Evolutionary conservation across 2,113 vertebrate genomes (phyloP), one percentile per base, ranked within the genome.

Genomic region (Actinemys pallida): DNA sequence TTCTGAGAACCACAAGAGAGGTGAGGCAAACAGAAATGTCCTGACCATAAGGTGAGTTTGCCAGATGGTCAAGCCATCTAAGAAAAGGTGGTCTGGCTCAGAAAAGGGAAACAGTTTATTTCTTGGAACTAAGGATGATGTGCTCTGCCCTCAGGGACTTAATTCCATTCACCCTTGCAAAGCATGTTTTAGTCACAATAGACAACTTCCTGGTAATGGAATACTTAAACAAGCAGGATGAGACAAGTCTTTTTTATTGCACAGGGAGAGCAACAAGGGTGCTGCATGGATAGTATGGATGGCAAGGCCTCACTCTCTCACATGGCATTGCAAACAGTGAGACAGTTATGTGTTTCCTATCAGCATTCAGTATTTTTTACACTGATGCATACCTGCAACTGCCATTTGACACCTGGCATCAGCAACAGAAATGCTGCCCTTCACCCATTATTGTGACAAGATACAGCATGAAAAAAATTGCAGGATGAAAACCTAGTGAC

Each of bases 401-500:
- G 10, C 72, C 2, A 31, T 22, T 53, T 86, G 57, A 53, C 17
- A 14, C 22, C 49, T 16, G 45, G 24, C 14, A 50, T 16, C 56
- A 56, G 6, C 17, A 90, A 17, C 0, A 3, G 27, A 50, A 89
- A 29, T 81, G 47, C 12, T 12, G 24, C 83, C 2, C 12, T 3
- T 0, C 29, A 35, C 25, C 31, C 39, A 2, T 1, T 82, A 0
- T 16, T 35, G 4, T 22, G 10, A 8, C 9, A 65, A 27, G 20
- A 8, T 25, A 17, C 57, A 29, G 8, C 24, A 6, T 12, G 57
- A 57, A 79, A 81, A 16, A 29, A 89, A 78, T n/a, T 1, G 1
- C 6, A 50, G 47, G 24, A 81, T 65, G 13, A 50, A 69, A 84
- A 76, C n/a, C 8, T 54, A 10, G 0, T 0, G 53, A 22, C 45